Base-by-base conservation (phyloP, 1,140 invertebrate species). In the Phymastichus coffea region DNA sequence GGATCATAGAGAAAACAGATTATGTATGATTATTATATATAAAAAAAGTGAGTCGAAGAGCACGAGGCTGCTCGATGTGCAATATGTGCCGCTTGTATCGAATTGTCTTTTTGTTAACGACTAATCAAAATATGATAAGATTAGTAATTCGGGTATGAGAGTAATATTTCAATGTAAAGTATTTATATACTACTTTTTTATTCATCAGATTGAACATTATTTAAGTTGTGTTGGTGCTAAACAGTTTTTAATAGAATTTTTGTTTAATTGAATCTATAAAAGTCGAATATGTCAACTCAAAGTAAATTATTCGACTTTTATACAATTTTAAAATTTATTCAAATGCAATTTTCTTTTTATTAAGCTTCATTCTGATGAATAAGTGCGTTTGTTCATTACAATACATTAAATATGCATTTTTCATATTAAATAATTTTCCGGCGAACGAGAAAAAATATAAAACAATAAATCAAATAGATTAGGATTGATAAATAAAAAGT, bases 31-130 rank as follows among this genome's bases (percentile, higher is more conserved):
- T 33, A 12, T 33, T 33, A 12, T 33, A 7, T 33, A 33, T 22
- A 61, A 28, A 15, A 35, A 48, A 55, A 48, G 43, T 56, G 55
- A 57, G 66, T 73, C 72, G 66, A 69, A 75, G 74, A 75, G 66
- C 74, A 76, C 64, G 73, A 75, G 73, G 72, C 68, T 76, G 73
- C 68, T 64, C 44, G 64, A 40, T 69, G 60, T 62, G 53, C 53
- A 57, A 62, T 62, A 52, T 38, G 53, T 51, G 23, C 40, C 48
- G 49, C 54, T 57, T 55, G 40, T 53, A 62, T 43, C 22, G 25
- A 43, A 35, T 14, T 51, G n/a, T 14, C 41, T 37, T 38, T n/a
- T 43, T 52, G 19, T 61, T 52, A 37, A 54, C 58, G 58, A 54
- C 58, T 54, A 60, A 60, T 60, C 51, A 60, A 60, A 54, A 59